A percentile compares a stretch with the other conserved stretches of the same genome.
Conservation (phyloP, 2,113 vertebrate species). For the Plecotus auritus region DNA sequence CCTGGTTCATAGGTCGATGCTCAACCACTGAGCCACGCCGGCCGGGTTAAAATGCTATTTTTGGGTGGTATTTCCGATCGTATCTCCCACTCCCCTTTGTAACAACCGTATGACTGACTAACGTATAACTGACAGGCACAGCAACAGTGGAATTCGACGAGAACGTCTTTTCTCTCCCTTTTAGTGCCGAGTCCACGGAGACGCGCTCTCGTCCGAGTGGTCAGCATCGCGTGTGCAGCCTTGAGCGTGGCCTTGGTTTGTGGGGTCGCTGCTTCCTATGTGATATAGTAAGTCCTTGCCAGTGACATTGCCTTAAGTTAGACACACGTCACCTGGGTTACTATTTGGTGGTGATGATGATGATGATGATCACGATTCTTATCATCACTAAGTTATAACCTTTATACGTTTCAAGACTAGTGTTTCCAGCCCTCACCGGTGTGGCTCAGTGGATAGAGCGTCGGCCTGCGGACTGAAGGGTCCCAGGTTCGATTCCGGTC, state of each 20-base stretch:
- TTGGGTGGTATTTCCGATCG: background rate
- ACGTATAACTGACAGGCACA: background rate
- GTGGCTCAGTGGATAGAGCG: too few relatives aligned
- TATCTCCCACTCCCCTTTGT: background rate
- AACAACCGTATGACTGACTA: background rate
- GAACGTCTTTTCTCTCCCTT: background rate
- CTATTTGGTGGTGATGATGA: background rate
- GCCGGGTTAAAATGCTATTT: background rate
- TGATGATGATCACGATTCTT: background rate
- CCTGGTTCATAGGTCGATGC: too few relatives aligned
- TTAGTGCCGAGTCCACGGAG: background rate
- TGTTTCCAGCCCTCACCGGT: background rate
- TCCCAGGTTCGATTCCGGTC: too few relatives aligned
- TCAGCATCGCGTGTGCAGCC: background rate
- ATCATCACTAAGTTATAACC: background rate
- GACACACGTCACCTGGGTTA: background rate
- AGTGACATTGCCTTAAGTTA: background rate
- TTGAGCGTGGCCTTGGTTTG: constrained; percentile 24
- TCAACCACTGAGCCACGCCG: background rate
- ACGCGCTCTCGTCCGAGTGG: constrained; percentile 43
- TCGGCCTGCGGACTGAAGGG: too few relatives aligned
- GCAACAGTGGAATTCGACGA: background rate
- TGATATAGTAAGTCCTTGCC: constrained; percentile 45
- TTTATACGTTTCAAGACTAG: background rate
- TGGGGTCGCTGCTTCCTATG: background rate